Percentiles rank a stretch among this genome's conserved stretches.
Conservation (phyloP, 2,113 vertebrate species). For the western clawed frog (Xenopus tropicalis) region DNA sequence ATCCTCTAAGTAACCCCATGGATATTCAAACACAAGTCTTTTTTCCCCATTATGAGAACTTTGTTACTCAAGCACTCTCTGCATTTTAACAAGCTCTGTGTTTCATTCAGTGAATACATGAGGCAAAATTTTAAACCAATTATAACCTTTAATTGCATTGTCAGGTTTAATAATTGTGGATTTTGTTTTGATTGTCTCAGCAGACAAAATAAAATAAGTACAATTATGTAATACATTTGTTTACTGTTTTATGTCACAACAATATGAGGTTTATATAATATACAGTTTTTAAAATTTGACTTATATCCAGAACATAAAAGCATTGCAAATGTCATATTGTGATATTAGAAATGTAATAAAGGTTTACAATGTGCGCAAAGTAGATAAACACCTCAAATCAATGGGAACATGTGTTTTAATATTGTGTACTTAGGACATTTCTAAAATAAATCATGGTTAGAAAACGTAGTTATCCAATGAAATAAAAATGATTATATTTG, state of each 20-base stretch:
- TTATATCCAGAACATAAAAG: conserved; percentile 14
- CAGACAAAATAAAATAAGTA: conserved; percentile 44
- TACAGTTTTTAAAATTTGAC: conserved; percentile 3
- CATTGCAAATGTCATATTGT: not conserved
- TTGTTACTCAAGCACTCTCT: conserved; percentile 43
- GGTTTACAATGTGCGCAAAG: too few species aligned
- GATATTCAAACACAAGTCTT: too few species aligned
- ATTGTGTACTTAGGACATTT: too few species aligned
- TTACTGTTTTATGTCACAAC: conserved; percentile 32
- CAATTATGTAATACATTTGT: conserved; percentile 27
- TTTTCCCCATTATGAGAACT: too few species aligned
- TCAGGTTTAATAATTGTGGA: conserved; percentile 53
- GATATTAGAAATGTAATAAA: too few species aligned
- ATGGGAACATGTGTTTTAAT: too few species aligned
- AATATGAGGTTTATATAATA: conserved; percentile 4
- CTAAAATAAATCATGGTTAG: too few species aligned
- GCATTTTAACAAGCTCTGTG: conserved; percentile 50
- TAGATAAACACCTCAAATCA: too few species aligned
- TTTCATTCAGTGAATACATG: conserved; percentile 45
- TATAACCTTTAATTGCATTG: conserved; percentile 54
- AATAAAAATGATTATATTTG: too few species aligned
- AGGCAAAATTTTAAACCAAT: conserved; percentile 50
- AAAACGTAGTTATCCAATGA: too few species aligned
- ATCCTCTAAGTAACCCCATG: too few species aligned
- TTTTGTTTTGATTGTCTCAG: conserved; percentile 47